phyloP scores from a whole-genome alignment of 1,140 invertebrate genomes.

The Lerema accius region DNA sequence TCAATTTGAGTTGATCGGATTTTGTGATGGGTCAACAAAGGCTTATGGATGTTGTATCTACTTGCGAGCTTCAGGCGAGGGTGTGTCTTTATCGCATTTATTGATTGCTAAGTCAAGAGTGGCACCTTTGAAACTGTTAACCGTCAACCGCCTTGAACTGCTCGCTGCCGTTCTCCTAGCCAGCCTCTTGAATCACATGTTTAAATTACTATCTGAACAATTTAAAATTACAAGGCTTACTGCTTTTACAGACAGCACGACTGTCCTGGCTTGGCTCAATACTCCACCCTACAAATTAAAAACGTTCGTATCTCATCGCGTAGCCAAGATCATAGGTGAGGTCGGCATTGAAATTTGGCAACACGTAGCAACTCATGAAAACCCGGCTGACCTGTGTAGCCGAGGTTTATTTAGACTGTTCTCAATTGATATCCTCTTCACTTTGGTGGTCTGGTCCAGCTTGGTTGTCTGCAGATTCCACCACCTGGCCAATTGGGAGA shows the following conservation, averaged over 20 bases:
- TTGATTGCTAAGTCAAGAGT: background rate
- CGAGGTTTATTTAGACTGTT: background rate
- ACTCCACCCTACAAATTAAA: conserved; percentile 9
- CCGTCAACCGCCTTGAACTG: background rate
- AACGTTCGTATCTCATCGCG: conserved; percentile 10
- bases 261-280: conserved; percentile 7
- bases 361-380: conserved; percentile 3
- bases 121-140: background rate
- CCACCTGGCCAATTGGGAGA: conserved; percentile 1
- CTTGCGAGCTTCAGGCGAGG: background rate
- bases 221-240: background rate
- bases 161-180: background rate
- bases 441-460: background rate
- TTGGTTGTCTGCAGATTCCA: conserved; percentile 1
- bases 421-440: background rate
- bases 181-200: background rate
- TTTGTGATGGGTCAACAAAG: background rate
- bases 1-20: background rate
- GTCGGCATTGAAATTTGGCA: background rate
- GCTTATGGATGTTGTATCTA: conserved; percentile 1
- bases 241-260: conserved; percentile 3
- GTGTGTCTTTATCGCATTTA: background rate
- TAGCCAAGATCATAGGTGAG: background rate
- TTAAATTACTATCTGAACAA: background rate
- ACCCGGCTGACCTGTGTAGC: background rate